Evolutionary conservation across 2,113 vertebrate species (phyloP).

Genomic region (Holacanthus passer): DNA sequence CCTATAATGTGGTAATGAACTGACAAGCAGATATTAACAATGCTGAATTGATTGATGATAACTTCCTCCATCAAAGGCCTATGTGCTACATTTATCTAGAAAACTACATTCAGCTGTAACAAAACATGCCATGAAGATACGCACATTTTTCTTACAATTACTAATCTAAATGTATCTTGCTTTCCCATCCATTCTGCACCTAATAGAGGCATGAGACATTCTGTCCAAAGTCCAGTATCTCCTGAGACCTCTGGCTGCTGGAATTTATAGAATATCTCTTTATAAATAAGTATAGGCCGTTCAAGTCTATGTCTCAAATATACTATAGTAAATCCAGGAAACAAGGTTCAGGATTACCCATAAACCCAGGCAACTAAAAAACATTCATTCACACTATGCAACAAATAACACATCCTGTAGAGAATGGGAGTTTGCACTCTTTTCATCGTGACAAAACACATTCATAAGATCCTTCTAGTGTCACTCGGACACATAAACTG

Average conservation of each 20-base stretch:
- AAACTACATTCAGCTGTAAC: background rate
- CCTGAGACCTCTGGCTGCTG: no score
- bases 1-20: background rate
- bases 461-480: background rate
- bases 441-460: background rate
- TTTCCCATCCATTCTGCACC: background rate
- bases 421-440: background rate
- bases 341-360: background rate
- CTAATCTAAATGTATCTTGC: background rate
- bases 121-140: background rate
- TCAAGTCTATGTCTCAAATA: background rate
- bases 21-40: background rate
- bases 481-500: background rate
- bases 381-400: background rate
- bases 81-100: background rate
- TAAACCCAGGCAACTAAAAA: background rate
- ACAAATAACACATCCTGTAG: background rate
- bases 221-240: background rate
- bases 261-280: background rate
- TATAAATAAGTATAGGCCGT: background rate
- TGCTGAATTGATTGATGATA: no score
- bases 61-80: background rate
- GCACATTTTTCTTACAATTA: background rate
- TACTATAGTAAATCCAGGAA: constrained; percentile 4
- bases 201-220: background rate